These are phyloP conservation scores for Oryzaephilus surinamensis DNA, from an alignment of 1,140 invertebrate genomes.

Conservation along the genomic window DNA sequence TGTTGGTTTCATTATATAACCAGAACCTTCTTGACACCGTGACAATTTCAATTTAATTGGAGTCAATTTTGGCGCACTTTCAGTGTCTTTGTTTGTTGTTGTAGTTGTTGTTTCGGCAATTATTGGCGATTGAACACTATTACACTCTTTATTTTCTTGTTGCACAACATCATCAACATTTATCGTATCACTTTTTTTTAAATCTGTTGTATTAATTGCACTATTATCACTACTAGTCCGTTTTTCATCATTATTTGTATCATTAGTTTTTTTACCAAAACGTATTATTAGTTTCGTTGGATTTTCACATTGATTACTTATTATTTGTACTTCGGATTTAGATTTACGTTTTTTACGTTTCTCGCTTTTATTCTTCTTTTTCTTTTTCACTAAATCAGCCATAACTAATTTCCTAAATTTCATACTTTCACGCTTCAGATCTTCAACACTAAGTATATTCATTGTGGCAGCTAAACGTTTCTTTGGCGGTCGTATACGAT, in stretches of 20 bases:
- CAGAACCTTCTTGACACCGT: slow-evolving; percentile 60
- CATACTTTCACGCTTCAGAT: slow-evolving; percentile 74
- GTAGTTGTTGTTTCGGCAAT: background rate
- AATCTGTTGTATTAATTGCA: slow-evolving; percentile 5
- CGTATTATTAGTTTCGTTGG: slow-evolving; percentile 59
- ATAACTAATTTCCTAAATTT: slow-evolving; percentile 72
- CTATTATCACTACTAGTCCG: slow-evolving; percentile 16
- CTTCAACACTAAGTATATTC: slow-evolving; percentile 52
- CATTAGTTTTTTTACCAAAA: slow-evolving; percentile 40
- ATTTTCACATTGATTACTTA: slow-evolving; percentile 46
- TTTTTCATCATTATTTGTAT: slow-evolving; percentile 30
- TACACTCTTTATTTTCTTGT: too few relatives aligned
- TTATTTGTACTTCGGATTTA: slow-evolving; percentile 45
- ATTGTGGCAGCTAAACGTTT: slow-evolving; percentile 55
- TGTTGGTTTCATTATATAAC: slow-evolving; percentile 47
- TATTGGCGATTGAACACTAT: too few relatives aligned
- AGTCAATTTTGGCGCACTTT: slow-evolving; percentile 43
- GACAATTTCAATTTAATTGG: slow-evolving; percentile 74
- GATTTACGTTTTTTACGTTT: slow-evolving; percentile 57
- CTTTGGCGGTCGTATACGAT: slow-evolving; percentile 63
- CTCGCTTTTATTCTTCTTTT: slow-evolving; percentile 50
- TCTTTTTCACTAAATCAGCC: slow-evolving; percentile 55
- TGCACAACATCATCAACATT: background rate
- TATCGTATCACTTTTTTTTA: background rate
- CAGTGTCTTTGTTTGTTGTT: slow-evolving; percentile 5